Conservation (phyloP, 37 sponge, comb jelly and placozoan species). For the Aplysina aerophoba region DNA sequence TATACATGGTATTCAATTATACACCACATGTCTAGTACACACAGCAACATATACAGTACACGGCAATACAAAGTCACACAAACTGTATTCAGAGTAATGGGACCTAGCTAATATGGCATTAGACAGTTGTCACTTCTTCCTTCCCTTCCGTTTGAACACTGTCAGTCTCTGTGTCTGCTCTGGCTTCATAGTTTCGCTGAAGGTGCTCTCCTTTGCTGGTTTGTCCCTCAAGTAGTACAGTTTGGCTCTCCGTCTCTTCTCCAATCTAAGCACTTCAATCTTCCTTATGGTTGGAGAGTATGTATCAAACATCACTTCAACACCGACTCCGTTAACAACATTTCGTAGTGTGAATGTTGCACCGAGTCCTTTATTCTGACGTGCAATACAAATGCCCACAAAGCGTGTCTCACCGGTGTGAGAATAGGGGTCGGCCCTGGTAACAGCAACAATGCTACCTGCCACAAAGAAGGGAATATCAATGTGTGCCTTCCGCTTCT, state of each 20-base stretch:
- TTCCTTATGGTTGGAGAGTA: constrained; percentile 75
- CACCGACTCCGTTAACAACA: constrained; percentile 67
- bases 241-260: constrained; percentile 74
- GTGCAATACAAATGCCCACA: constrained; percentile 87
- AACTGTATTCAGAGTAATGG: neutral
- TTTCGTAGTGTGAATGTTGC: constrained; percentile 80
- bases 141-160: neutral
- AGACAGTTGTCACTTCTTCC: no score
- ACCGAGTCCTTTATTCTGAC: constrained; percentile 70
- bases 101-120: neutral
- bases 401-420: constrained; percentile 63
- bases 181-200: constrained; percentile 67
- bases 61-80: no score
- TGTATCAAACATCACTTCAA: constrained; percentile 82
- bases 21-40: no score
- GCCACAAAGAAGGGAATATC: constrained; percentile 72
- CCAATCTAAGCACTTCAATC: constrained; percentile 82
- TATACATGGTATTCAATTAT: no score
- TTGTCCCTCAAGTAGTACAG: constrained; percentile 86
- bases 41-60: no score
- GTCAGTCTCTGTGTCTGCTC: neutral
- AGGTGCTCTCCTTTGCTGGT: constrained; percentile 66
- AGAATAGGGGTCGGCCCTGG: constrained; percentile 69
- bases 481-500: constrained; percentile 39
- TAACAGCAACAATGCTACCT: constrained; percentile 76